Base-by-base conservation (phyloP, 2,797 vertebrate genomes). In the Mycteria americana region DNA sequence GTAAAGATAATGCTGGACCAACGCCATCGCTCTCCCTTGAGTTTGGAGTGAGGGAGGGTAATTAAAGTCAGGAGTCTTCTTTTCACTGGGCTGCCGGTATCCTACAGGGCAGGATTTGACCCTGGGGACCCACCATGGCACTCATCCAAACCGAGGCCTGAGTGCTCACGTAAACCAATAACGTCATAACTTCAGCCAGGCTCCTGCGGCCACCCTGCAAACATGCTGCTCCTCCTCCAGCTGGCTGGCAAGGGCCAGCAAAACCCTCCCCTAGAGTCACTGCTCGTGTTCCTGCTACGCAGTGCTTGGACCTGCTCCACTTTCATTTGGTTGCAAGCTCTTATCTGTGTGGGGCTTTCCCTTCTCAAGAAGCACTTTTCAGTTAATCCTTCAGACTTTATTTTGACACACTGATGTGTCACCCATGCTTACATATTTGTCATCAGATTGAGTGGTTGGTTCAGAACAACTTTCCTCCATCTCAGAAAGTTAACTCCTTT, bases 341-440 rank as follows among this genome's bases (percentile, higher is more conserved):
- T 39, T 50, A 18, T 7, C n/a, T 28, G 1, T 6, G 8, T 21
- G 21, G 3, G 9, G 1, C 8, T 77, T 78, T 22, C 3, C 12
- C 3, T 63, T 51, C 33, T 51, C 51, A 46, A 23, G 45, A 6
- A 53, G 1, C 10, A 35, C 41, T 51, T 67, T 59, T 63, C 31
- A 43, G 8, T 19, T 82, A 41, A 8, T 45, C 19, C 13, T 77
- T 69, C 2, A 1, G 30, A 54, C 18, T 50, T 78, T 35, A 18
- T 75, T 74, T 46, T 43, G 37, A 56, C 4, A 28, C 16, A 21
- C 7, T n/a, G 25, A 23, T 54, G 18, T 73, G n/a, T 68, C 33
- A 68, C 19, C 13, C 18, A 15, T 13, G 13, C 6, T 75, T 50
- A 21, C 2, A 7, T 67, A 81, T 92, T 54, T 62, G 14, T 53